Conservation (phyloP, 2,113 vertebrate species). For the Limnothrissa miodon region DNA sequence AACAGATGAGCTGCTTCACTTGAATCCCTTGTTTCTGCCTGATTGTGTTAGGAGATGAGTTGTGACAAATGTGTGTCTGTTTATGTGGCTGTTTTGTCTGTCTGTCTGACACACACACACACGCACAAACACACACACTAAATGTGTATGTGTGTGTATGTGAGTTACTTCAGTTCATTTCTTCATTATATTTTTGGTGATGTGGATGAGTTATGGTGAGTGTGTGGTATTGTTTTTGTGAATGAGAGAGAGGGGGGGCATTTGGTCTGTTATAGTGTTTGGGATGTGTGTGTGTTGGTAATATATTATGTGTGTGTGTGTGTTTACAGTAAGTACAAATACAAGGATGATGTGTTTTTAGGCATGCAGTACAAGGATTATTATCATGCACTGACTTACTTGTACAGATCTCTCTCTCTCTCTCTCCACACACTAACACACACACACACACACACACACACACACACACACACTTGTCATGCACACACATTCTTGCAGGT, state of each 20-base stretch:
- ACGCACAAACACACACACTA: no score
- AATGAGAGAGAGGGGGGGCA: background rate
- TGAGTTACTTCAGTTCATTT: no score
- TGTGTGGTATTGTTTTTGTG: background rate
- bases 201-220: no score
- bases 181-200: no score
- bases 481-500: no score
- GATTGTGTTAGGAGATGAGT: slow-evolving; percentile 21
- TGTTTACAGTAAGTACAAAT: background rate
- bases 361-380: no score
- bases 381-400: no score
- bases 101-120: background rate
- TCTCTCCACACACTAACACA: background rate
- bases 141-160: background rate
- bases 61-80: background rate
- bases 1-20: background rate
- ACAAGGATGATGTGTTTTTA: no score
- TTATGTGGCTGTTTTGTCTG: slow-evolving; percentile 5
- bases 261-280: background rate
- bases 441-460: slow-evolving; percentile 4
- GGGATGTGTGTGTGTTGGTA: background rate
- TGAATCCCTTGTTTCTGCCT: slow-evolving; percentile 3
- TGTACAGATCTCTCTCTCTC: background rate
- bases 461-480: background rate
- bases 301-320: background rate